These are phyloP conservation scores for Zaprionus capensis DNA, from an alignment of 1,140 invertebrate species.

Conservation along the genomic window DNA sequence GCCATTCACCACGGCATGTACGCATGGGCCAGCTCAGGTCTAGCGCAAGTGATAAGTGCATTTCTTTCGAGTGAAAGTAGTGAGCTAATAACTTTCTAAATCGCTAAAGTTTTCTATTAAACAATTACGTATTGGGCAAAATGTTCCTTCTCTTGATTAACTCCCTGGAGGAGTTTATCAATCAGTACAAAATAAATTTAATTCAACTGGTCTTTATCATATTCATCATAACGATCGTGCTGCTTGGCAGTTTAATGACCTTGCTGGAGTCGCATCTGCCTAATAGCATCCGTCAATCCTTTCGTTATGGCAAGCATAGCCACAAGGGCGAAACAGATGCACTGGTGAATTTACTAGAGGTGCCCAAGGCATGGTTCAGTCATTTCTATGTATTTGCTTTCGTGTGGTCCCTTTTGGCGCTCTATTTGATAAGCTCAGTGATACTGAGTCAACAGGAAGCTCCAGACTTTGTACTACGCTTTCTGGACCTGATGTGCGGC, in stretches of 20 bases:
- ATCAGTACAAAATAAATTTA: constrained; percentile 85
- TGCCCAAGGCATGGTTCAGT: constrained; percentile 90
- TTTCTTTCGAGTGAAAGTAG: constrained; percentile 32
- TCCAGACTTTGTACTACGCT: constrained; percentile 84
- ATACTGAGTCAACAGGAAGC: constrained; percentile 85
- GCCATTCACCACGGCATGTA: constrained; percentile 18
- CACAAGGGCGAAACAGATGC: constrained; percentile 85
- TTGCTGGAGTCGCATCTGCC: constrained; percentile 88
- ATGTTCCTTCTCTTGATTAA: constrained; percentile 44
- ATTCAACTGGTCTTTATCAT: constrained; percentile 86
- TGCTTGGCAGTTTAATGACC: constrained; percentile 87
- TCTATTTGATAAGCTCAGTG: constrained; percentile 85
- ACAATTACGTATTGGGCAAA: constrained; percentile 17
- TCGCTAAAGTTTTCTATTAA: constrained; percentile 34
- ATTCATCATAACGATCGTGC: constrained; percentile 84
- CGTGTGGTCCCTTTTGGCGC: constrained; percentile 85
- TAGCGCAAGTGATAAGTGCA: constrained; percentile 24
- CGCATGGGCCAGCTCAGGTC: background rate
- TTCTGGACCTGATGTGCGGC: constrained; percentile 85
- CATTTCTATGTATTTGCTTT: constrained; percentile 90
- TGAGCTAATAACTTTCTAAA: constrained; percentile 18
- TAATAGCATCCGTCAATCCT: constrained; percentile 86
- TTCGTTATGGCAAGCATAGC: constrained; percentile 89
- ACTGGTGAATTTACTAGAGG: constrained; percentile 86
- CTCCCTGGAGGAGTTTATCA: constrained; percentile 59